These are phyloP conservation scores for Pluvianellus socialis DNA, from an alignment of 2,113 vertebrate genomes.

Conservation along the genomic window DNA sequence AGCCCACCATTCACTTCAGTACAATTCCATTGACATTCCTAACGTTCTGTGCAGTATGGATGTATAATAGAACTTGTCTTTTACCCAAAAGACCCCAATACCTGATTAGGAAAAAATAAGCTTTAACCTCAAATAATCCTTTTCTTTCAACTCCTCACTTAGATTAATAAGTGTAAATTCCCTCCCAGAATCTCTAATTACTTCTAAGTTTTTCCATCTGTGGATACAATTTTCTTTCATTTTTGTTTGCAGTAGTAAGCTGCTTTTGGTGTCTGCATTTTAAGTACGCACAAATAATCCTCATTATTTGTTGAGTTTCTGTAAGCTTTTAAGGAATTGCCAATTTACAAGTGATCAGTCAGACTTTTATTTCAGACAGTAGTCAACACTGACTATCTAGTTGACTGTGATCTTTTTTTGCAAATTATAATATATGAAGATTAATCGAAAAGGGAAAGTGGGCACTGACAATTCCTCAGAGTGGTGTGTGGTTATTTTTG, in stretches of 20 bases:
- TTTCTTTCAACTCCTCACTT: not conserved
- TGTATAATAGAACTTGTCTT: not conserved
- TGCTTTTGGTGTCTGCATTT: not conserved
- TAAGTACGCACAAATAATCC: not conserved
- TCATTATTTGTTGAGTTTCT: not conserved
- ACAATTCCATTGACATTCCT: not conserved
- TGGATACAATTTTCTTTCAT: not conserved
- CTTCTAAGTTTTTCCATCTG: not conserved
- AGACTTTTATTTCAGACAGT: not conserved
- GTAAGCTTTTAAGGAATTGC: not conserved
- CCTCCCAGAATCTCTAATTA: not conserved
- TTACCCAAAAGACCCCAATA: not conserved
- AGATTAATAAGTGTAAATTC: not conserved
- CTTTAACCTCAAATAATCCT: not conserved
- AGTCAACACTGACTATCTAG: not conserved
- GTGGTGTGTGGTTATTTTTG: slow-evolving; percentile 2
- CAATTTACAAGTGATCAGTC: not conserved
- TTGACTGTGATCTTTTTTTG: not conserved
- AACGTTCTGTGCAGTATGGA: not conserved
- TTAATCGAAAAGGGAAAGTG: not conserved
- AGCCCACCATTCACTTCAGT: not conserved
- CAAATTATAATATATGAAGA: not conserved
- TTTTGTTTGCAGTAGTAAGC: not conserved
- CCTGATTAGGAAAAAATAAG: not conserved
- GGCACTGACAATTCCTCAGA: not conserved